Percentiles rank a stretch among this genome's conserved stretches.
Evolutionary conservation across 2,797 vertebrate species (phyloP).

Genomic region (Heteromormyrus szaboi): DNA sequence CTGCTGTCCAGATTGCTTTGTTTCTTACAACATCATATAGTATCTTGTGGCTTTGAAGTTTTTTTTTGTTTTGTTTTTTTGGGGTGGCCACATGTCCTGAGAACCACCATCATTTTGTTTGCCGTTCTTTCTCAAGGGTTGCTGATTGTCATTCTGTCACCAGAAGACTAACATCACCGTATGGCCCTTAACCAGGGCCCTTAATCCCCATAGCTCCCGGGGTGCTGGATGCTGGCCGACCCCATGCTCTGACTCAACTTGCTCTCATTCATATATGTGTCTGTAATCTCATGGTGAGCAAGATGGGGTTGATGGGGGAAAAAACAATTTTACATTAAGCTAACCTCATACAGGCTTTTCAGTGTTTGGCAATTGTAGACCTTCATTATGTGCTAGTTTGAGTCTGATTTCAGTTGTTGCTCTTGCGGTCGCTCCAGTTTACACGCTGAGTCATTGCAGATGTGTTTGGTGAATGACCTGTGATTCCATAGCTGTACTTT

Average conservation of each 20-base stretch:
- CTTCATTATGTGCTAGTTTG: not conserved
- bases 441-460: not conserved
- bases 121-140: not conserved
- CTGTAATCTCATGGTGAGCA: not conserved
- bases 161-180: not conserved
- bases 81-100: not conserved
- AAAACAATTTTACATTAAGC: not conserved
- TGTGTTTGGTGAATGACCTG: not conserved
- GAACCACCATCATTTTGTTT: not conserved
- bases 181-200: not conserved
- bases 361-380: not conserved
- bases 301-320: not conserved
- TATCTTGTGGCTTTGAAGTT: not conserved
- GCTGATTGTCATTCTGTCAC: not conserved
- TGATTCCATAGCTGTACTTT: not conserved
- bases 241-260: not conserved
- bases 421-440: not conserved
- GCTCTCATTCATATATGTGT: not conserved
- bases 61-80: not conserved
- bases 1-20: not conserved
- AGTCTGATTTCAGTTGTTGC: not conserved
- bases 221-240: not conserved
- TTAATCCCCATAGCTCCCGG: not conserved
- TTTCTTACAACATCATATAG: not conserved
- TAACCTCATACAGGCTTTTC: not conserved